Percentiles rank a stretch among this genome's conserved stretches.
phyloP scores from a whole-genome alignment of 2,113 vertebrate species.

The Physeter macrocephalus region DNA sequence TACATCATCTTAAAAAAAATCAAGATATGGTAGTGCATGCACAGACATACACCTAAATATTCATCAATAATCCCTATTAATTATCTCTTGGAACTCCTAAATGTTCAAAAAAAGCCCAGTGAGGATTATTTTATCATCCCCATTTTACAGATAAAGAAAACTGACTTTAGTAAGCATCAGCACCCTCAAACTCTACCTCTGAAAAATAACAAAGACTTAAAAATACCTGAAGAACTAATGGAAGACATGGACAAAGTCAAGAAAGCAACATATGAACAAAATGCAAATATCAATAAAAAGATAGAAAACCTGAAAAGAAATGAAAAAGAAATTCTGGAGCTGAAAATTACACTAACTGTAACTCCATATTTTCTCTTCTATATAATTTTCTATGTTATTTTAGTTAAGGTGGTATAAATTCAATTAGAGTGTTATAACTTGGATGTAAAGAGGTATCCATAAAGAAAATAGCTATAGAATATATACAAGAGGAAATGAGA shows the following conservation, averaged over 20 bases:
- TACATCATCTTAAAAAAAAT: neutral
- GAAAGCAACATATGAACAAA: neutral
- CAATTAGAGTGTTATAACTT: neutral
- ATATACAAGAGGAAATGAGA: neutral
- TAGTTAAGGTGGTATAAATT: neutral
- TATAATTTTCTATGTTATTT: neutral
- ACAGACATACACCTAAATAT: neutral
- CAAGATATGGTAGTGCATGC: neutral
- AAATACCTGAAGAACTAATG: neutral
- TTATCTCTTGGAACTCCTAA: neutral
- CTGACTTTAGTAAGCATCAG: neutral
- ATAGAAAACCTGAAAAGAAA: neutral
- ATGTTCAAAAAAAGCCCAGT: neutral
- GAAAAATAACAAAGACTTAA: neutral
- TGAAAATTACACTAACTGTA: neutral
- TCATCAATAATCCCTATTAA: neutral
- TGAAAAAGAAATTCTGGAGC: neutral
- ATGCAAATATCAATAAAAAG: neutral
- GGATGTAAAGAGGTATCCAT: neutral
- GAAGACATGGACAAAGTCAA: neutral
- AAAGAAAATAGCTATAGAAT: neutral
- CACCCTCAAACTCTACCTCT: neutral
- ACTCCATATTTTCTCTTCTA: neutral
- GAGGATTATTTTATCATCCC: neutral
- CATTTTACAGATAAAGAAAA: neutral